Base-by-base conservation (phyloP, 2,888 invertebrate genomes). In the Tholera decimalis region DNA sequence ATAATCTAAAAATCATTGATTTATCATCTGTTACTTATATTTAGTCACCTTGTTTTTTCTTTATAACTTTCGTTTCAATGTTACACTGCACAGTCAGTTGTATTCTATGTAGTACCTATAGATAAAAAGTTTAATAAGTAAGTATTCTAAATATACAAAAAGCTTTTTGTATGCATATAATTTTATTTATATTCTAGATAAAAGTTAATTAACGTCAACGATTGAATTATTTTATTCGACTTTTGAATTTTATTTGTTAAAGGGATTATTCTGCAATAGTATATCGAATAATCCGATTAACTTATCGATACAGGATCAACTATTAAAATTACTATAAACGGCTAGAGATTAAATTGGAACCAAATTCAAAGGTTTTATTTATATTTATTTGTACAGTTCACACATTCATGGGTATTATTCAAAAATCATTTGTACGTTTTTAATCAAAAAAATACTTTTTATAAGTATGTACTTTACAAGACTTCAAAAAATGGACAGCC, bases 241-340 rank as follows among this genome's bases (percentile, higher is more conserved):
- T 58, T 61, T 24, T 30, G 26, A 63, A 68, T 59, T 74, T 58
- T 55, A 54, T 71, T 67, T 64, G 53, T 47, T 18, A 44, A 35
- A 0, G 3, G 64, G 58, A 56, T 79, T 65, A 75, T 68, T 70
- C 70, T 62, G 64, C 58, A 70, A 65, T 67, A 64, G 64, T 66
- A 41, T 71, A 46, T 18, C 50, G 39, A 47, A 62, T 79, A 72
- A 78, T 79, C 73, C 59, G 81, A 69, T 81, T 81, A 77, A 58
- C 54, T 67, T 79, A 74, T 70, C 72, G 61, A 62, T 72, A 56
- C 28, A 60, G 69, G 69, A 77, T 71, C 55, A 65, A 65, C 60
- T 69, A 73, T 72, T 58, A 63, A 76, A 73, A 73, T 69, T 68
- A 74, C 46, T 55, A 55, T 61, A 53, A 66, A 57, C 59, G 53